phyloP scores from a whole-genome alignment of 1,140 invertebrate species.

The Acarapis woodi region DNA sequence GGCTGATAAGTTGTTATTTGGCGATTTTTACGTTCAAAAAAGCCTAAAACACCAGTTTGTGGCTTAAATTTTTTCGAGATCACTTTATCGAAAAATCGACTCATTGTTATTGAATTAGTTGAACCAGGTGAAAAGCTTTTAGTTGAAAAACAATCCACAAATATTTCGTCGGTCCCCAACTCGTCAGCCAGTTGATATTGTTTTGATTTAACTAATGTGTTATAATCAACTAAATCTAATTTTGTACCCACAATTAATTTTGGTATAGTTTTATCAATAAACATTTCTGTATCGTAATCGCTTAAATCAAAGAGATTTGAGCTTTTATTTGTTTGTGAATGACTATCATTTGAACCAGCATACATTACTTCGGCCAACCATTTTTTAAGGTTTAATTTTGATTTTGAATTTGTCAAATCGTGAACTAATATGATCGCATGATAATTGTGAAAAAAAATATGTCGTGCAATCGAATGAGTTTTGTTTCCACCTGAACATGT shows the following conservation, averaged over 20 bases:
- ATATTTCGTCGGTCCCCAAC: constrained; percentile 74
- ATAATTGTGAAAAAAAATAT: constrained; percentile 68
- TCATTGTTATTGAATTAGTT: constrained; percentile 63
- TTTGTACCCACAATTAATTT: constrained; percentile 80
- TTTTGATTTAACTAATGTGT: constrained; percentile 15
- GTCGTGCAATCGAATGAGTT: constrained; percentile 59
- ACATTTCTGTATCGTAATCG: constrained; percentile 66
- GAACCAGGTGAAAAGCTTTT: constrained; percentile 65
- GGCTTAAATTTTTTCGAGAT: constrained; percentile 41
- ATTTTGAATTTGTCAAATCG: constrained; percentile 83
- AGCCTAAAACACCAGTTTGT: too few species aligned
- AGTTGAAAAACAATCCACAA: constrained; percentile 44
- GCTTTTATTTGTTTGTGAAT: background rate
- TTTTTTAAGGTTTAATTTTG: constrained; percentile 63
- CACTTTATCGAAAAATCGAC: constrained; percentile 78
- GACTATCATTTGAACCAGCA: constrained; percentile 22
- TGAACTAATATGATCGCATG: constrained; percentile 85
- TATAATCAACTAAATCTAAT: constrained; percentile 32
- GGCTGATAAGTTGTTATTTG: too few species aligned
- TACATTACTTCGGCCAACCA: constrained; percentile 67
- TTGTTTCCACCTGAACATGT: too few species aligned
- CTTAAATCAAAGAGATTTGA: background rate
- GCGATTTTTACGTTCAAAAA: too few species aligned
- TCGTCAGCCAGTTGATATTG: constrained; percentile 52
- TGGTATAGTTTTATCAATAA: constrained; percentile 44